A percentile compares a stretch with the other conserved stretches of the same genome.
These are phyloP conservation scores for Panthera leo DNA, from an alignment of 2,113 vertebrate genomes.

Conservation along the genomic window DNA sequence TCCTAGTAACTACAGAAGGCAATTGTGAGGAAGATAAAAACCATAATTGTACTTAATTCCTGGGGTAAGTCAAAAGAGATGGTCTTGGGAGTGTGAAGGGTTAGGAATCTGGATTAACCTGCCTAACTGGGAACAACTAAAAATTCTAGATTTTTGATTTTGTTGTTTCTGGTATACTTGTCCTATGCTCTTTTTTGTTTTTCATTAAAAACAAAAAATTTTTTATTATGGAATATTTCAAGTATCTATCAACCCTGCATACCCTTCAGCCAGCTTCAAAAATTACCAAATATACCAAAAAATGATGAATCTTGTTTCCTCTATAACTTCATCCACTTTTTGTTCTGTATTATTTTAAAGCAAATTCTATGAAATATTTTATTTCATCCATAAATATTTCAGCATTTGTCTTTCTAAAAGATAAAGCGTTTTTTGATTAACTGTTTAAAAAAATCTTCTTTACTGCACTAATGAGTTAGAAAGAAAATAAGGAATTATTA, in stretches of 20 bases:
- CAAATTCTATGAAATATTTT: background rate
- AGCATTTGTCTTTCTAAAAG: slow-evolving; percentile 34
- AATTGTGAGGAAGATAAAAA: background rate
- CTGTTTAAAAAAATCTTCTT: background rate
- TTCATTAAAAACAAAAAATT: background rate
- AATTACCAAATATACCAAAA: background rate
- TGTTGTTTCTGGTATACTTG: background rate
- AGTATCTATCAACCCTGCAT: background rate
- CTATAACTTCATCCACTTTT: background rate
- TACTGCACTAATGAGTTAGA: background rate
- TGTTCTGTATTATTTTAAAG: slow-evolving; percentile 37
- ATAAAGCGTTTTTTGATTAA: slow-evolving; percentile 17
- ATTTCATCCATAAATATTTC: slow-evolving; percentile 31
- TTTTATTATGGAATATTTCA: slow-evolving; percentile 25
- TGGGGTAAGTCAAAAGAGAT: background rate
- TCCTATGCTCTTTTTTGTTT: background rate
- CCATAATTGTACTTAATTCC: background rate
- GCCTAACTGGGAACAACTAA: background rate
- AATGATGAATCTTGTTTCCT: background rate
- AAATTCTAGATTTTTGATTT: slow-evolving; percentile 25
- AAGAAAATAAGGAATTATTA: slow-evolving; percentile 18
- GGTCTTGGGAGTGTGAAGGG: background rate
- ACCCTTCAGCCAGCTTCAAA: background rate
- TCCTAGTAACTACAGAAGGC: background rate
- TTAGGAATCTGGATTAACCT: background rate